A percentile compares a stretch with the other conserved stretches of the same genome.
phyloP scores from a whole-genome alignment of 2,888 invertebrate genomes.

The Ferdinandea cuprea region DNA sequence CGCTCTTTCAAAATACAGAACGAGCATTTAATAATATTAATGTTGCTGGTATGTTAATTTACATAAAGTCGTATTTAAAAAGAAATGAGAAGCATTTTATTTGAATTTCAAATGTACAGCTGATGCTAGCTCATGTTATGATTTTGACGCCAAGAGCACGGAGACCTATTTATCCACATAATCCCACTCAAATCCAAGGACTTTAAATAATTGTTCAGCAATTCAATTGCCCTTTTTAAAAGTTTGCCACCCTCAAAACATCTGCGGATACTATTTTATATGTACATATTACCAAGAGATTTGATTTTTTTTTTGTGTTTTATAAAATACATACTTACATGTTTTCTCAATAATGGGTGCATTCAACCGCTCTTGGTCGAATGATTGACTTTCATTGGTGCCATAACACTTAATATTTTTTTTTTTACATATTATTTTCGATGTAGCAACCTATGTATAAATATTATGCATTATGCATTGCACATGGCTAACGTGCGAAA shows the following conservation, averaged over 20 bases:
- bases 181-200: constrained; percentile 62
- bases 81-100: constrained; percentile 33
- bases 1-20: neutral
- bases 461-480: no score
- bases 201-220: constrained; percentile 66
- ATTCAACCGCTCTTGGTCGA: no score
- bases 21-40: constrained; percentile 19
- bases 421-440: no score
- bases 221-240: constrained; percentile 41
- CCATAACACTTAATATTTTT: no score
- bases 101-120: constrained; percentile 62
- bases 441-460: no score
- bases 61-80: constrained; percentile 42
- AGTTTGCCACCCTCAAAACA: constrained; percentile 43
- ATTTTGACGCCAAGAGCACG: constrained; percentile 25
- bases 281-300: neutral
- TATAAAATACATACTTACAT: neutral
- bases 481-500: no score
- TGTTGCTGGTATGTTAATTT: constrained; percentile 10
- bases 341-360: no score
- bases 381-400: no score
- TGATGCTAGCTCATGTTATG: constrained; percentile 59
- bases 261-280: constrained; percentile 16
- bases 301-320: neutral
- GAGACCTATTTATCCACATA: constrained; percentile 48